A percentile compares a stretch with the other conserved stretches of the same genome.
phyloP scores from a whole-genome alignment of 1,140 invertebrate genomes.

The Drosophila mayri region DNA sequence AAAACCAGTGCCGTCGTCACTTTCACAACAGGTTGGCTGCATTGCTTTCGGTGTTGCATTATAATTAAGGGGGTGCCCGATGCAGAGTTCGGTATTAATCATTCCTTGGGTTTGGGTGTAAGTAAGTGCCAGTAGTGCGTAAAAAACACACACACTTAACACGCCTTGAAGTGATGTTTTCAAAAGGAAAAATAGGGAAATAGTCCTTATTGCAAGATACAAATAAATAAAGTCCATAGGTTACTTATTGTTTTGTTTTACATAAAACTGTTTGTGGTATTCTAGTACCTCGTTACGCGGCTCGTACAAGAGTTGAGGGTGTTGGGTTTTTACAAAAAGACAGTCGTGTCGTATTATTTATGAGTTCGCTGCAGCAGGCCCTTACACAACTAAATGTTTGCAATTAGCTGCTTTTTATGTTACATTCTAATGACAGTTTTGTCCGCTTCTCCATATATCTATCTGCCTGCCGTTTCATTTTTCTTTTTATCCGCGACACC shows the following conservation, averaged over 20 bases:
- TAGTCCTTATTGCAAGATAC: background rate
- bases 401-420: conserved; percentile 76
- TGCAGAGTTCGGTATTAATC: background rate
- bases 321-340: conserved; percentile 20
- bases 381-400: conserved; percentile 39
- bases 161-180: no score
- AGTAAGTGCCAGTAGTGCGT: conserved; percentile 16
- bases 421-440: conserved; percentile 74
- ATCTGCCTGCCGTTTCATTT: conserved; percentile 5
- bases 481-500: conserved; percentile 6
- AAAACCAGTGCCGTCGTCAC: conserved; percentile 25
- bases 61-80: conserved; percentile 8
- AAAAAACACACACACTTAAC: background rate
- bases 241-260: background rate
- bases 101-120: background rate
- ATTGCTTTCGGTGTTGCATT: conserved; percentile 9
- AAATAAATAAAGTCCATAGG: background rate
- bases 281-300: background rate
- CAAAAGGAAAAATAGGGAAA: background rate
- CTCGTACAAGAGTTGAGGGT: conserved; percentile 10
- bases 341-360: conserved; percentile 48
- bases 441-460: conserved; percentile 27
- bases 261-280: conserved; percentile 7
- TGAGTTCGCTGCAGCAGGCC: conserved; percentile 42
- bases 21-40: conserved; percentile 51